Evolutionary conservation across 2,797 vertebrate species (phyloP).

Genomic region (Glyptemys insculpta): DNA sequence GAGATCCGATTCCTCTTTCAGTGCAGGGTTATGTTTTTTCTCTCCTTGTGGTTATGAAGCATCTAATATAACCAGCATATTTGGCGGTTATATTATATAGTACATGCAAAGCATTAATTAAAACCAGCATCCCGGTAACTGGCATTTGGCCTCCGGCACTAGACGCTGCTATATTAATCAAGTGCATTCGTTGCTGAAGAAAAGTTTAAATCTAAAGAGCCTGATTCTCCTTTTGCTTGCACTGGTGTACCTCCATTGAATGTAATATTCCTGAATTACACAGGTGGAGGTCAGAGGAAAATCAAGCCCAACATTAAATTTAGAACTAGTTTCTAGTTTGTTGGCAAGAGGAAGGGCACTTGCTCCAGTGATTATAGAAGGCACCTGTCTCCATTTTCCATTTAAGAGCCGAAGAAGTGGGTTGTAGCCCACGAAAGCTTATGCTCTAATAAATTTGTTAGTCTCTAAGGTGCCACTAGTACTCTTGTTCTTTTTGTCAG

Average conservation of each 20-base stretch:
- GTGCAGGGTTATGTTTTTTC: background rate
- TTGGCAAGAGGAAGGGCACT: background rate
- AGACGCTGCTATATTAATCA: conserved; percentile 35
- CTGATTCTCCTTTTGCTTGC: background rate
- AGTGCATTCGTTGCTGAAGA: background rate
- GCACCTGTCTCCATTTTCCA: background rate
- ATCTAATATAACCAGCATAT: background rate
- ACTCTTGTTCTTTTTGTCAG: too few species aligned
- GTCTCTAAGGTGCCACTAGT: too few species aligned
- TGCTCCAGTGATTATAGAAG: background rate
- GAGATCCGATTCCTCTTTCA: conserved; percentile 47
- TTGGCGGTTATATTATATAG: conserved; percentile 40
- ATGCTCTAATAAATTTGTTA: too few species aligned
- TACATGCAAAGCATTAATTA: conserved; percentile 51
- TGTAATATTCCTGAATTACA: background rate
- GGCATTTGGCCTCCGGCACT: conserved; percentile 26
- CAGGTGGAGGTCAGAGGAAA: background rate
- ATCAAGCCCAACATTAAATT: background rate
- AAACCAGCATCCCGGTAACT: conserved; percentile 50
- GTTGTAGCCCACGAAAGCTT: too few species aligned
- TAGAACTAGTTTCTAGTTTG: background rate
- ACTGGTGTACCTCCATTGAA: background rate
- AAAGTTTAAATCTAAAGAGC: background rate
- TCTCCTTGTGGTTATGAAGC: conserved; percentile 25
- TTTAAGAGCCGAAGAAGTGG: too few species aligned